A percentile compares a stretch with the other conserved stretches of the same genome.
Conservation (phyloP, 2,888 invertebrate genomes). For the Drosophila vallismaia region DNA sequence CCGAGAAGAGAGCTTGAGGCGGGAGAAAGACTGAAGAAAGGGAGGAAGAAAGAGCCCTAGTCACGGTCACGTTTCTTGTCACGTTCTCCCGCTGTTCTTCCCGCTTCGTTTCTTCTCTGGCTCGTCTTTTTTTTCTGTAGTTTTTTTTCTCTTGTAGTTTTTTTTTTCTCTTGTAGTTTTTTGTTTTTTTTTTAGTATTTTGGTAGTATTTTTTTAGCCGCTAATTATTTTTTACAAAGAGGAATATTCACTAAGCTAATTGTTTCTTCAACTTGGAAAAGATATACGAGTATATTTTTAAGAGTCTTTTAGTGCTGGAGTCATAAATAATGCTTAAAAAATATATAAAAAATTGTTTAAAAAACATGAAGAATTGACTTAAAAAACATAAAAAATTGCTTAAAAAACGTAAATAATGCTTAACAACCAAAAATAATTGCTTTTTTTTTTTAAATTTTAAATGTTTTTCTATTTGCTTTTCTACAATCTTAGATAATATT, state of each 20-base stretch:
- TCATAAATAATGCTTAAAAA: background rate
- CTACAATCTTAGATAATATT: background rate
- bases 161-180: conserved; percentile 2
- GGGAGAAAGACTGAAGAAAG: background rate
- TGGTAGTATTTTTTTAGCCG: conserved; percentile 1
- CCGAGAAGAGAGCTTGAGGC: background rate
- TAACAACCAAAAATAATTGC: too few relatives aligned
- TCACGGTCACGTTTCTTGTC: conserved; percentile 77
- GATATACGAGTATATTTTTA: background rate
- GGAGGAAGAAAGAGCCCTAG: conserved; percentile 46
- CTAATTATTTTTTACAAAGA: conserved; percentile 6
- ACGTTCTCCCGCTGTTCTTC: conserved; percentile 63
- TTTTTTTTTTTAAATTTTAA: background rate
- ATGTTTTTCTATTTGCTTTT: too few relatives aligned
- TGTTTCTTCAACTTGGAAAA: conserved; percentile 19
- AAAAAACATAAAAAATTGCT: too few relatives aligned
- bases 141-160: background rate
- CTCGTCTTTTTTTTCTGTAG: background rate
- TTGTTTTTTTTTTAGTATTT: too few relatives aligned
- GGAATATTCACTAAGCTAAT: conserved; percentile 25
- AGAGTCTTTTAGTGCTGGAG: background rate
- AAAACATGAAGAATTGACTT: too few relatives aligned
- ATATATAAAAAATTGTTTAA: too few relatives aligned
- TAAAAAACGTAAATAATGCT: too few relatives aligned
- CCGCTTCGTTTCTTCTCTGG: conserved; percentile 17